Base-by-base conservation (phyloP, 2,888 invertebrate species). In the Drosophila recens region DNA sequence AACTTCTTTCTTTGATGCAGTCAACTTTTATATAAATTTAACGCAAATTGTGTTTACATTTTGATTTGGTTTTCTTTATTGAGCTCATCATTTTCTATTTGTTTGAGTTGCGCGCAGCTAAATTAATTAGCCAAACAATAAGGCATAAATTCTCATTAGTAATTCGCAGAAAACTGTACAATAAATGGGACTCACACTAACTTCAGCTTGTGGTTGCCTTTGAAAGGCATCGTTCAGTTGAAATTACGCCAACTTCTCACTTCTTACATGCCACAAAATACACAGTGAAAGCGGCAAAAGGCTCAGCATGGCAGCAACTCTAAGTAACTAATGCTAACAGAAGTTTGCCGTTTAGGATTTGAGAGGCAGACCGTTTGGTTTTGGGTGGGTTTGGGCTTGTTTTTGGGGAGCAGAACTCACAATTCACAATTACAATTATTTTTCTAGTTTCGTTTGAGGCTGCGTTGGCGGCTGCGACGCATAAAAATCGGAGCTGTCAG, bases 401-500 rank as follows among this genome's bases (percentile, higher is more conserved):
- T 45, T 20, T 54, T n/a, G 33, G 23, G 23, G 20, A 13, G 10
- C 6, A 13, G 15, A 27, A 48, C 69, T 11, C 69, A 71, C 76
- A 79, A 80, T 67, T 77, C 74, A 75, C 81, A 81, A 87, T 87
- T 80, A 84, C 79, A 87, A 82, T 89, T 85, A 89, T 85, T 89
- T 82, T 72, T 69, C 65, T 76, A 76, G 82, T 76, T 82, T 63
- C 40, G 53, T 53, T 46, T 64, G 36, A 48, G 58, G 27, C 27
- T 27, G 23, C 64, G 43, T 45, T 58, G 42, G 69, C 58, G 68
- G 58, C 66, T 79, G 72, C 54, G 80, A 74, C 77, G 77, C 77
- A 89, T 87, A 80, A 77, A 87, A 89, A 89, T 85, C 83, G 81
- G 76, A 79, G 86, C 83, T 89, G 87, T 87, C 89, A 82, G 87